Evolutionary conservation across 2,888 invertebrate genomes (phyloP).

Genomic region (Macrophya annulata): DNA sequence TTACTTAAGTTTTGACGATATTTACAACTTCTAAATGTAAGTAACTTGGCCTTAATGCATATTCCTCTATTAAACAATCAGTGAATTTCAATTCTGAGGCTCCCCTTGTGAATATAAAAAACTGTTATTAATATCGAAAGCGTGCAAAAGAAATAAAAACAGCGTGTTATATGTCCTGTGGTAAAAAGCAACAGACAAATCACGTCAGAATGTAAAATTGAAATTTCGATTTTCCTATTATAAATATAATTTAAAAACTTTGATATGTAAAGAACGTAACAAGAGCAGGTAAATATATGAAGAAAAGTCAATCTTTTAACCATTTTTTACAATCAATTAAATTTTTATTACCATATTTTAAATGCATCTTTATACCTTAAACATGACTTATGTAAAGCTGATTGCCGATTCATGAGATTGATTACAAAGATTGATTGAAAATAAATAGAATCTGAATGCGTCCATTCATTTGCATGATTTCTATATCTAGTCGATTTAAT

Average conservation of each 20-base stretch:
- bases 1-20: too few species aligned
- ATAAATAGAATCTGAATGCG: background rate
- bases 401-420: background rate
- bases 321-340: background rate
- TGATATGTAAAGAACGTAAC: background rate
- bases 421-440: background rate
- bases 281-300: background rate
- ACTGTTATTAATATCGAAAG: constrained; percentile 33
- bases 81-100: constrained; percentile 12
- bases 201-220: background rate
- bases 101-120: constrained; percentile 5
- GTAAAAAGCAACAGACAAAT: constrained; percentile 20
- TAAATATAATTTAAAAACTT: background rate
- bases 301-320: background rate
- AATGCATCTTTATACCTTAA: background rate
- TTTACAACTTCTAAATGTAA: background rate
- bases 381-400: background rate
- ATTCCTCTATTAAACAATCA: background rate
- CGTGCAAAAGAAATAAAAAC: constrained; percentile 20
- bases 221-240: background rate
- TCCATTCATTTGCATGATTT: background rate
- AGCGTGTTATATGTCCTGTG: constrained; percentile 26
- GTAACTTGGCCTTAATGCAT: background rate
- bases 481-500: background rate
- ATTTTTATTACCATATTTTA: background rate